phyloP scores from a whole-genome alignment of 1,140 invertebrate genomes.

The Drosophila neocordata region DNA sequence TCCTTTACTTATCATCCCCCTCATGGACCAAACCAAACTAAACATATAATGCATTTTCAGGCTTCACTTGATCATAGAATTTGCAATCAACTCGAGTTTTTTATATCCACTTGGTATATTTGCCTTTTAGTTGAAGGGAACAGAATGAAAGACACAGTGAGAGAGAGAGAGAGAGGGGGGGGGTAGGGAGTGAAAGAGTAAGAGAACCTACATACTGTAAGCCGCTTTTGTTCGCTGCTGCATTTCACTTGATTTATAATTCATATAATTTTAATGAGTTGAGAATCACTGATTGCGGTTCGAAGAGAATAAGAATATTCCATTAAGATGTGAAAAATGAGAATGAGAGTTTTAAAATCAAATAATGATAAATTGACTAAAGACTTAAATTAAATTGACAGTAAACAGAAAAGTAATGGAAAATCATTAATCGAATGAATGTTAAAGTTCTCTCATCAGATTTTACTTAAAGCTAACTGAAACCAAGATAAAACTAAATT shows the following conservation, averaged over 20 bases:
- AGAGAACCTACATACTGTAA: background rate
- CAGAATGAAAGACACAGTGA: background rate
- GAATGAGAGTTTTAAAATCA: constrained; percentile 3
- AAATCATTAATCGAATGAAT: background rate
- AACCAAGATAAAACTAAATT: too few relatives aligned
- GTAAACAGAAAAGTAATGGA: background rate
- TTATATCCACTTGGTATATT: too few relatives aligned
- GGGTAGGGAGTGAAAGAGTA: background rate
- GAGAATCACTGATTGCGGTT: constrained; percentile 13
- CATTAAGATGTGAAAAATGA: background rate
- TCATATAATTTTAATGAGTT: constrained; percentile 18
- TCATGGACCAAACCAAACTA: constrained; percentile 5
- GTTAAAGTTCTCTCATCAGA: background rate
- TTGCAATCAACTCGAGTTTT: constrained; percentile 4
- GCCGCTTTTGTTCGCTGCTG: constrained; percentile 5
- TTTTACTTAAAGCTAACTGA: too few relatives aligned
- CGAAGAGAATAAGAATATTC: background rate
- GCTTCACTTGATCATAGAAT: constrained; percentile 13
- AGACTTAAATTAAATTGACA: background rate
- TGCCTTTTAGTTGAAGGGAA: background rate
- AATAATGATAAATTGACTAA: constrained; percentile 5
- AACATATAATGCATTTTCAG: constrained; percentile 16
- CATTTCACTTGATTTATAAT: constrained; percentile 16
- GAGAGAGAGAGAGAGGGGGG: background rate
- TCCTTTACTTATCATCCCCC: background rate